These are phyloP conservation scores for Coelinius sp. DNA, from an alignment of 2,888 invertebrate species.

Conservation along the genomic window DNA sequence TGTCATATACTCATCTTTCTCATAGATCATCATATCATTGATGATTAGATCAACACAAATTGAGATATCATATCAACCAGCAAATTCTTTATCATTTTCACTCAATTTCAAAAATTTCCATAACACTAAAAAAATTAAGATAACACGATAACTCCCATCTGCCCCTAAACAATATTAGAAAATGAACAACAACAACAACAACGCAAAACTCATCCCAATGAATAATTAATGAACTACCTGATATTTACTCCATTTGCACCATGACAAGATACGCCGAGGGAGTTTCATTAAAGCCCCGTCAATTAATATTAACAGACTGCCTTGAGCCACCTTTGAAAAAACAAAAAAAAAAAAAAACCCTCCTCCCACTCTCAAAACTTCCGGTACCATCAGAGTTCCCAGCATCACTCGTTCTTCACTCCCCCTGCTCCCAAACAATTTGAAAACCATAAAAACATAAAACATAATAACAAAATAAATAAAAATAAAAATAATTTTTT, in stretches of 20 bases:
- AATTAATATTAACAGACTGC: slow-evolving; percentile 20
- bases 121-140: too few relatives aligned
- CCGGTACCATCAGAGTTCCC: background rate
- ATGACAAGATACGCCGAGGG: slow-evolving; percentile 12
- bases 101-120: too few relatives aligned
- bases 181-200: background rate
- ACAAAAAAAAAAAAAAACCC: slow-evolving; percentile 21
- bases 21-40: background rate
- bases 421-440: background rate
- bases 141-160: too few relatives aligned
- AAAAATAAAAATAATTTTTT: background rate
- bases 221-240: slow-evolving; percentile 1
- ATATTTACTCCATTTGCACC: background rate
- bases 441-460: background rate
- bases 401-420: background rate
- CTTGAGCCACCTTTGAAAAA: background rate
- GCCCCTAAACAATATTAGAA: background rate
- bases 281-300: slow-evolving; percentile 34
- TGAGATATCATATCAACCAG: too few relatives aligned
- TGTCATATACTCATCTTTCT: slow-evolving; percentile 36
- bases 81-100: background rate
- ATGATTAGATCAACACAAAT: background rate
- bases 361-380: background rate
- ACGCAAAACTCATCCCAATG: background rate
- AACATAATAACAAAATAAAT: background rate